Percentiles rank a stretch among this genome's conserved stretches.
phyloP scores from a whole-genome alignment of 1,140 invertebrate genomes.

The Drosophila subpulchrella region DNA sequence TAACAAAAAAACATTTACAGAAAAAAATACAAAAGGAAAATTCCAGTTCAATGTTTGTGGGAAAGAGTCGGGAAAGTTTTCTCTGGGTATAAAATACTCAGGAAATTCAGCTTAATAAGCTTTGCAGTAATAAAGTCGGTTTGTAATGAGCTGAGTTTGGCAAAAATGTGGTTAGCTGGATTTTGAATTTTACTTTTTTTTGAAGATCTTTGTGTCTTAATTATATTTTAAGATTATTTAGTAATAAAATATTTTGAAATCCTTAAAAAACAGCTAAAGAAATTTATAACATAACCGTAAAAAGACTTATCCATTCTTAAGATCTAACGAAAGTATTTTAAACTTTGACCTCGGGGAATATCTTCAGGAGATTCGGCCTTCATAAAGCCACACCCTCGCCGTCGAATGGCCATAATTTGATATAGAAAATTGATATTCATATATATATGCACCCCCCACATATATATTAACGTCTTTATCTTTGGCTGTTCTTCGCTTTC shows the following conservation, averaged over 20 bases:
- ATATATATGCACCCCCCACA: background rate
- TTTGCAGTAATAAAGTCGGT: slow-evolving; percentile 1
- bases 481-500: slow-evolving; percentile 18
- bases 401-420: slow-evolving; percentile 35
- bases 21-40: slow-evolving; percentile 16
- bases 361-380: slow-evolving; percentile 5
- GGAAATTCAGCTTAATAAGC: slow-evolving; percentile 7
- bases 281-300: too few species aligned
- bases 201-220: too few species aligned
- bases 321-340: background rate
- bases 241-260: too few species aligned
- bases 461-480: slow-evolving; percentile 35
- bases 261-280: too few species aligned
- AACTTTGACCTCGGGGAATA: background rate
- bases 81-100: background rate
- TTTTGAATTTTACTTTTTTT: background rate
- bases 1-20: slow-evolving; percentile 21
- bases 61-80: slow-evolving; percentile 10
- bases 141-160: background rate
- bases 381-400: slow-evolving; percentile 22
- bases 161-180: background rate
- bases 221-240: too few species aligned
- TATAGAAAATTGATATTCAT: slow-evolving; percentile 38
- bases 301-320: too few species aligned
- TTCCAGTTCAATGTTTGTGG: slow-evolving; percentile 1